Evolutionary conservation across 2,888 invertebrate genomes (phyloP).

Genomic region (Stenurella melanura): DNA sequence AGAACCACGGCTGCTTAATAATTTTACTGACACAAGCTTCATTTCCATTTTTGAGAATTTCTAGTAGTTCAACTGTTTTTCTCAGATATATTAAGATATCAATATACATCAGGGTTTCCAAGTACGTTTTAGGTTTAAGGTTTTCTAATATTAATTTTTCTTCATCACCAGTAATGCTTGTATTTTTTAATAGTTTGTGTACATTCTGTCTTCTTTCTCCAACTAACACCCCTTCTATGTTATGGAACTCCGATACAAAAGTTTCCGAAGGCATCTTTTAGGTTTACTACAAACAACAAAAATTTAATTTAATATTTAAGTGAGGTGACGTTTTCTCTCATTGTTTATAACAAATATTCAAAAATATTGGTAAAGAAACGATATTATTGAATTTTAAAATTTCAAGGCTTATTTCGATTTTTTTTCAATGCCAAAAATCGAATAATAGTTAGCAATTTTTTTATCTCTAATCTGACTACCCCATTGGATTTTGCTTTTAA

Average conservation of each 20-base stretch:
- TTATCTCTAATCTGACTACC: too few relatives aligned
- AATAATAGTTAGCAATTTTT: too few relatives aligned
- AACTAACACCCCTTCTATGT: constrained; percentile 51
- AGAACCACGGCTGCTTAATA: constrained; percentile 59
- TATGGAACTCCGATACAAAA: constrained; percentile 51
- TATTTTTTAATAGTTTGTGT: constrained; percentile 48
- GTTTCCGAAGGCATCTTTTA: background rate
- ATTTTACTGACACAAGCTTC: constrained; percentile 55
- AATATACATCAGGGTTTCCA: constrained; percentile 57
- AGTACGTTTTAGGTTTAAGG: constrained; percentile 57
- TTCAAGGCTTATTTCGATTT: too few relatives aligned
- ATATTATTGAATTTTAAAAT: too few relatives aligned
- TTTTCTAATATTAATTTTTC: constrained; percentile 39
- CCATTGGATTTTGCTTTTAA: too few relatives aligned
- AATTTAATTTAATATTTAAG: too few relatives aligned
- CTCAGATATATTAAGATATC: constrained; percentile 57
- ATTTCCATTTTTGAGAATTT: constrained; percentile 56
- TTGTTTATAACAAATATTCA: too few relatives aligned
- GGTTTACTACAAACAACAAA: background rate
- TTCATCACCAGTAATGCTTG: constrained; percentile 37
- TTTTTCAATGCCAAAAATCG: too few relatives aligned
- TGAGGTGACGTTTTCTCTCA: too few relatives aligned
- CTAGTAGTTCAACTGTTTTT: constrained; percentile 49
- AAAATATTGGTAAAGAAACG: background rate
- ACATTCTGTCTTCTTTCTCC: constrained; percentile 54